phyloP scores from a whole-genome alignment of 2,113 vertebrate species.

The Turnix velox region DNA sequence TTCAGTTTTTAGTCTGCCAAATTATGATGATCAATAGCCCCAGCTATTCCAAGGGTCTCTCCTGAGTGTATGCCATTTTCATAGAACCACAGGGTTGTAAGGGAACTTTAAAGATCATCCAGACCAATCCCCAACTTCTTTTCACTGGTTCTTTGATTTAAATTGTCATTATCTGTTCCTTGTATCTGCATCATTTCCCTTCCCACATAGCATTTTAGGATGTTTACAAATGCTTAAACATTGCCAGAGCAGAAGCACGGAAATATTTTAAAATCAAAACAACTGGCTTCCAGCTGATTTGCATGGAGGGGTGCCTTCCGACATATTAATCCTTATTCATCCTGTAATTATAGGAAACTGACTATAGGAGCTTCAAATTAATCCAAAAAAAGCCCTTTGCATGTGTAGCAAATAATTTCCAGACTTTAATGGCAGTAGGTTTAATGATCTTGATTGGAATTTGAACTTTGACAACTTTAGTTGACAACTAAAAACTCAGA shows the following conservation, averaged over 20 bases:
- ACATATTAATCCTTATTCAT: constrained; percentile 18
- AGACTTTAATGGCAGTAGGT: neutral
- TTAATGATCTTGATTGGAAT: neutral
- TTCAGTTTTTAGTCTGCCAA: neutral
- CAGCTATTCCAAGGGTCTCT: neutral
- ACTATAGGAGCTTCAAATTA: neutral
- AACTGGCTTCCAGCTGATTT: constrained; percentile 44
- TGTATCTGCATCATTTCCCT: neutral
- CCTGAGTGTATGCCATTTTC: neutral
- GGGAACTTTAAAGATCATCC: neutral
- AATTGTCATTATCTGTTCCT: neutral
- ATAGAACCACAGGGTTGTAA: neutral
- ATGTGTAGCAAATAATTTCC: neutral
- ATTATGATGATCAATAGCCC: rapidly evolving
- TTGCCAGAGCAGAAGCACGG: neutral
- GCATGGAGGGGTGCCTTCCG: constrained; percentile 10
- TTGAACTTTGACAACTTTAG: neutral
- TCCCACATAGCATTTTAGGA: neutral
- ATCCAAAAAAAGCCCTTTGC: neutral
- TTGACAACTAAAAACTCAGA: neutral
- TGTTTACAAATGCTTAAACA: neutral
- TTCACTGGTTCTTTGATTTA: neutral
- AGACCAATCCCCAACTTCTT: neutral
- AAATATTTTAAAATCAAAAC: constrained; percentile 5
- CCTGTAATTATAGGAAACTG: constrained; percentile 10